Conservation (phyloP, 2,888 invertebrate species). For the Aphidius colemani region DNA sequence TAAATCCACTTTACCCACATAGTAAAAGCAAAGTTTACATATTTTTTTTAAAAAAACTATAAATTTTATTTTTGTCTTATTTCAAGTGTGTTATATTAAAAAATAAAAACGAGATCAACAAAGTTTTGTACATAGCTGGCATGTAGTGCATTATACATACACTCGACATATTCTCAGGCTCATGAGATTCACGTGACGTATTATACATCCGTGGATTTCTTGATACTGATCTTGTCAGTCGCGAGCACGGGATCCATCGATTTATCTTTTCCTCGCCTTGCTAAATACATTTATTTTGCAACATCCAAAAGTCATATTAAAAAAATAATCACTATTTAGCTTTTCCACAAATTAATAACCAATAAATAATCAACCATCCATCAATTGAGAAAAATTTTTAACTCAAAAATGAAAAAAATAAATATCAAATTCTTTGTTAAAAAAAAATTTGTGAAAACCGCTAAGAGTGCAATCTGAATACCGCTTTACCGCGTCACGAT, state of each 20-base stretch:
- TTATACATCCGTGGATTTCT: slow-evolving; percentile 50
- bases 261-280: slow-evolving; percentile 17
- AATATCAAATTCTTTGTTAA: slow-evolving; percentile 4
- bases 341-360: background rate
- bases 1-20: background rate
- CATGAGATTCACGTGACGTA: slow-evolving; percentile 47
- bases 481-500: slow-evolving; percentile 60
- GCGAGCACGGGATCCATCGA: slow-evolving; percentile 16
- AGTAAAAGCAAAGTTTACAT: too few relatives aligned
- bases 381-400: background rate
- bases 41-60: too few relatives aligned
- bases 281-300: slow-evolving; percentile 1
- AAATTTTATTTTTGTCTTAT: background rate
- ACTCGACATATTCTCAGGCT: slow-evolving; percentile 36
- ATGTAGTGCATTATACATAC: slow-evolving; percentile 10
- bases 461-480: slow-evolving; percentile 61
- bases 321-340: background rate
- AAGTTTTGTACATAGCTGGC: too few relatives aligned
- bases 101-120: too few relatives aligned
- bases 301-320: background rate
- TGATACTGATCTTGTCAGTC: slow-evolving; percentile 53
- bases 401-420: slow-evolving; percentile 16
- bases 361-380: slow-evolving; percentile 4
- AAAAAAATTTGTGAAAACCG: slow-evolving; percentile 51
- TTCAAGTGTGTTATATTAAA: too few relatives aligned